Evolutionary conservation across 2,797 vertebrate genomes (phyloP).

Genomic region (Neosilurus mollespiculum): DNA sequence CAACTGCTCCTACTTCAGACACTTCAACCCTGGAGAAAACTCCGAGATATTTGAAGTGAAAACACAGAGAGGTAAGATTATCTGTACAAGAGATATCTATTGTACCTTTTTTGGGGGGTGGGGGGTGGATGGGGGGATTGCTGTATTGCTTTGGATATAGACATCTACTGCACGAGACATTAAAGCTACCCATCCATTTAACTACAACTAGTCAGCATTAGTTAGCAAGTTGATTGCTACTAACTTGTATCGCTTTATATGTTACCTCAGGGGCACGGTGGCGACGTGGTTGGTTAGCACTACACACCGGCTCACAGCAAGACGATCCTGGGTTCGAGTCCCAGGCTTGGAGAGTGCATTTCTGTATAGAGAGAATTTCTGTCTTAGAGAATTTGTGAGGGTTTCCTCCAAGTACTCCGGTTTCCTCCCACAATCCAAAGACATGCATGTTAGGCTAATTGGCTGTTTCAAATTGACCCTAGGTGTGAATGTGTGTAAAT

Average conservation of each 20-base stretch:
- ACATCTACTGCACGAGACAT: not conserved
- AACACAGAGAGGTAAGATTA: constrained; percentile 90
- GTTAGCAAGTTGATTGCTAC: not conserved
- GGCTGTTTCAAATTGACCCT: too few species aligned
- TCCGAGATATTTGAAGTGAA: constrained; percentile 92
- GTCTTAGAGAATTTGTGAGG: too few species aligned
- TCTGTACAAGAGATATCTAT: not conserved
- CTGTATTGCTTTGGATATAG: not conserved
- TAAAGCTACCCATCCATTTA: not conserved
- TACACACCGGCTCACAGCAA: too few species aligned
- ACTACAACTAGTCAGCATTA: not conserved
- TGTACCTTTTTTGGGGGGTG: not conserved
- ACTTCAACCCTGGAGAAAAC: constrained; percentile 89
- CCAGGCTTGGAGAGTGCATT: too few species aligned
- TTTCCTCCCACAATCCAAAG: too few species aligned
- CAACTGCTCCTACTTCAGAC: constrained; percentile 96
- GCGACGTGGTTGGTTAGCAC: too few species aligned
- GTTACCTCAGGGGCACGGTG: not conserved
- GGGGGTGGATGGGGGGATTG: not conserved
- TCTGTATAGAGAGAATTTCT: too few species aligned
- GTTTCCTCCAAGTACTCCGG: too few species aligned
- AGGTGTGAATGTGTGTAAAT: too few species aligned
- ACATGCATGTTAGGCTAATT: too few species aligned
- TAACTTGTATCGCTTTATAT: not conserved
- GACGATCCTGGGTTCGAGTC: too few species aligned